A percentile compares a stretch with the other conserved stretches of the same genome.
phyloP scores from a whole-genome alignment of 2,888 invertebrate genomes.

The Dermolepida albohirtum region DNA sequence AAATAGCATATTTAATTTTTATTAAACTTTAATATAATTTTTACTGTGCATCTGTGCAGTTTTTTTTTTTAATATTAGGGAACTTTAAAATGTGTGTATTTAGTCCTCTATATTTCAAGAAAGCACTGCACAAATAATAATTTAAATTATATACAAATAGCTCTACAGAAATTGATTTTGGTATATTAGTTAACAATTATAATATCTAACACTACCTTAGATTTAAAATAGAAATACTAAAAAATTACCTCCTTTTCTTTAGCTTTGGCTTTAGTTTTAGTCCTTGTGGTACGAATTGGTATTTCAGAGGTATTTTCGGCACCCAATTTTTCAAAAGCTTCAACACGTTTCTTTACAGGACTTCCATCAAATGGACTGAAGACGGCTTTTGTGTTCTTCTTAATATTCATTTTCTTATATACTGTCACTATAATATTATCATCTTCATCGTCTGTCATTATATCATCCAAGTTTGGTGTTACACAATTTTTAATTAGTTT shows the following conservation, averaged over 20 bases:
- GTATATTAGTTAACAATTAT: too few species aligned
- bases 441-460: constrained; percentile 56
- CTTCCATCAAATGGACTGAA: constrained; percentile 72
- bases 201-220: too few species aligned
- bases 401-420: constrained; percentile 41
- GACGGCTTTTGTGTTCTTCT: constrained; percentile 53
- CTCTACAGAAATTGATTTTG: too few species aligned
- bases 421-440: constrained; percentile 41
- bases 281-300: constrained; percentile 61
- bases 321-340: constrained; percentile 69
- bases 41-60: too few species aligned
- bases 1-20: too few species aligned
- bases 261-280: constrained; percentile 61
- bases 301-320: constrained; percentile 46
- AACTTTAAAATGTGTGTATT: too few species aligned
- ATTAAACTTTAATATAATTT: too few species aligned
- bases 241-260: constrained; percentile 45
- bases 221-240: too few species aligned
- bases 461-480: constrained; percentile 39
- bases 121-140: background rate
- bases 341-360: constrained; percentile 72
- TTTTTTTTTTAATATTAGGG: too few species aligned
- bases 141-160: background rate
- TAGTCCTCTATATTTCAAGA: too few species aligned
- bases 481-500: constrained; percentile 10